phyloP scores from a whole-genome alignment of 92 coral and sea anemone genomes.

The Porites rus region DNA sequence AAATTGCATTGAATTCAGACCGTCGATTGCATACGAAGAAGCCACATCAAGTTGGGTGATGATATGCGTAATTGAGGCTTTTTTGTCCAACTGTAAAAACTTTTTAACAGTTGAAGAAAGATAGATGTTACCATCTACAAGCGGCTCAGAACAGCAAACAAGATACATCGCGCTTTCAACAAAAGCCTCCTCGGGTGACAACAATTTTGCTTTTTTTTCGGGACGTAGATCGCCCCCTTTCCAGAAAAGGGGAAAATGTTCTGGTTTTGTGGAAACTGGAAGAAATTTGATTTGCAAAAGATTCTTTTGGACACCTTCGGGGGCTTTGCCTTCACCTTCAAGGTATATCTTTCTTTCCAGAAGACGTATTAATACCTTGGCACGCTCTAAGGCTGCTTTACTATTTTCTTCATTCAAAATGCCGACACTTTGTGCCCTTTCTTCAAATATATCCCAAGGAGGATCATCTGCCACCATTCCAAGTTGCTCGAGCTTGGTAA shows the following conservation, averaged over 20 bases:
- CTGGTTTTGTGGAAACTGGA: slow-evolving; percentile 70
- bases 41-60: slow-evolving; percentile 47
- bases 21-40: neutral
- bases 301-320: slow-evolving; percentile 8
- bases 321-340: neutral
- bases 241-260: slow-evolving; percentile 78
- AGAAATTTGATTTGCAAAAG: slow-evolving; percentile 44
- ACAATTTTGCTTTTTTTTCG: slow-evolving; percentile 8
- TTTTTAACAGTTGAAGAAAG: neutral
- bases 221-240: slow-evolving; percentile 32
- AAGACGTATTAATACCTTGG: slow-evolving; percentile 1
- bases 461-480: slow-evolving; percentile 82
- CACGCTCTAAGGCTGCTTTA: slow-evolving; percentile 18
- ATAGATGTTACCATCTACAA: slow-evolving; percentile 25
- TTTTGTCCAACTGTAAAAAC: slow-evolving; percentile 40
- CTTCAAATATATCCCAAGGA: slow-evolving; percentile 74
- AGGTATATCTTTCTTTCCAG: neutral
- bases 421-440: slow-evolving; percentile 73
- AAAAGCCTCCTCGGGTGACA: slow-evolving; percentile 74
- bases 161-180: slow-evolving; percentile 43
- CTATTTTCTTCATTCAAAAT: neutral
- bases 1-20: neutral
- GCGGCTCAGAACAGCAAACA: slow-evolving; percentile 74
- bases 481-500: slow-evolving; percentile 59
- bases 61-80: slow-evolving; percentile 18